Evolutionary conservation across 2,888 invertebrate genomes (phyloP).

Genomic region (Trissolcus japonicus): DNA sequence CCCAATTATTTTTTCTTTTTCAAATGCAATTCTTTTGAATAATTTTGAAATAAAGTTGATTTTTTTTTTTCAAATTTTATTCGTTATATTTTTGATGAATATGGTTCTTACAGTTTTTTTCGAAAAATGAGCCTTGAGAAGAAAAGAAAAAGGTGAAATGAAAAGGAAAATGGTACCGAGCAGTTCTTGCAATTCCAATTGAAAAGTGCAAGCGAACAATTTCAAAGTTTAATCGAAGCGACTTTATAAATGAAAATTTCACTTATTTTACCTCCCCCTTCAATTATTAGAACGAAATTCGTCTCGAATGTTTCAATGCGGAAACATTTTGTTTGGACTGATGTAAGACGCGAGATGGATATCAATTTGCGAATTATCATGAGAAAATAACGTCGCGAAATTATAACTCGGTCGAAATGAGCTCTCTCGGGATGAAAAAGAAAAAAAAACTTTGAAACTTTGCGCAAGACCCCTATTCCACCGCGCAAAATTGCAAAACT

Average conservation of each 20-base stretch:
- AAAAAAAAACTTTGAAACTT: conserved; percentile 29
- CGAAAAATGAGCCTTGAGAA: conserved; percentile 26
- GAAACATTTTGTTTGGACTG: conserved; percentile 30
- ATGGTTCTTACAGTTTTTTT: too few relatives aligned
- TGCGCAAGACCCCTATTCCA: conserved; percentile 25
- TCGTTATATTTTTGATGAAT: too few relatives aligned
- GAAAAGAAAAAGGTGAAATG: background rate
- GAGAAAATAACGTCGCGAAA: conserved; percentile 44
- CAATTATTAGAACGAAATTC: conserved; percentile 50
- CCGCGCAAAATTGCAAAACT: conserved; percentile 55
- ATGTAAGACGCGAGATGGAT: conserved; percentile 32
- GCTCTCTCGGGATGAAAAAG: conserved; percentile 26
- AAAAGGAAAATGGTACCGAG: too few relatives aligned
- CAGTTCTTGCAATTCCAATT: conserved; percentile 25
- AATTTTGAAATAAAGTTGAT: too few relatives aligned
- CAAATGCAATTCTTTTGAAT: too few relatives aligned
- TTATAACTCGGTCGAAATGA: conserved; percentile 38
- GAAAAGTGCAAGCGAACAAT: conserved; percentile 49
- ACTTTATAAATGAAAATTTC: conserved; percentile 36
- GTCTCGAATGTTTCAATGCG: conserved; percentile 52
- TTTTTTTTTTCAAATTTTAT: too few relatives aligned
- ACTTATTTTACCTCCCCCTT: conserved; percentile 48
- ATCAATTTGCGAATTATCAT: conserved; percentile 50
- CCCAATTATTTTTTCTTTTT: too few relatives aligned
- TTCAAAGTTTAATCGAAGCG: conserved; percentile 42